These are phyloP conservation scores for Platyscelio sp. DNA, from an alignment of 2,888 invertebrate species.

Conservation along the genomic window DNA sequence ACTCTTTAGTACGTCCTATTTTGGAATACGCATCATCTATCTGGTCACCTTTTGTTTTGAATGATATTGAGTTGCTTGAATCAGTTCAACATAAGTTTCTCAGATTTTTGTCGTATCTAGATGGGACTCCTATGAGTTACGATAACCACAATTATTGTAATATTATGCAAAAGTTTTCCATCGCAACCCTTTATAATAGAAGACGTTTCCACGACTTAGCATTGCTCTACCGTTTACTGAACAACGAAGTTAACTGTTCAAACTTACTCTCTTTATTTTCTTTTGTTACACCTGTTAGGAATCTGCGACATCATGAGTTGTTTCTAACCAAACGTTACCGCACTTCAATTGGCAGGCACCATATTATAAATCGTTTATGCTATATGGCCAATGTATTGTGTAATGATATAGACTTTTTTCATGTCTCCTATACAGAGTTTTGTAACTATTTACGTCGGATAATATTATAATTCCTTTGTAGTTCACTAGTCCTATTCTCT, in stretches of 20 bases:
- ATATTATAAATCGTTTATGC: too few species aligned
- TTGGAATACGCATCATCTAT: not conserved
- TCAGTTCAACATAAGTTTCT: slow-evolving; percentile 21
- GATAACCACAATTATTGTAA: not conserved
- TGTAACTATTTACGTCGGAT: too few species aligned
- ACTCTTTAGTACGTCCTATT: not conserved
- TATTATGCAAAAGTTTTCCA: not conserved
- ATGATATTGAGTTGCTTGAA: not conserved
- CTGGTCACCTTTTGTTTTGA: not conserved
- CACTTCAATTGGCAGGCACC: too few species aligned
- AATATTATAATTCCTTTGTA: too few species aligned
- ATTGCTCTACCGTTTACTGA: not conserved
- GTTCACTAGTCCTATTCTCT: too few species aligned
- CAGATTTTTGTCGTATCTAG: not conserved
- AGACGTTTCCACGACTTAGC: not conserved
- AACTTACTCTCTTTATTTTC: not conserved
- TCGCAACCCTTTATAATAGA: not conserved
- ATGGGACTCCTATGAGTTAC: not conserved
- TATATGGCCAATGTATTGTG: too few species aligned
- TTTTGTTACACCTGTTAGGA: too few species aligned
- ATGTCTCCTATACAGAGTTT: too few species aligned
- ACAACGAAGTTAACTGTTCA: not conserved
- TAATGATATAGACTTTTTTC: too few species aligned
- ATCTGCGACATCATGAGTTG: too few species aligned
- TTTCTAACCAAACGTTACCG: too few species aligned